Base-by-base conservation (phyloP, 2,113 vertebrate species). In the Smithornis capensis region DNA sequence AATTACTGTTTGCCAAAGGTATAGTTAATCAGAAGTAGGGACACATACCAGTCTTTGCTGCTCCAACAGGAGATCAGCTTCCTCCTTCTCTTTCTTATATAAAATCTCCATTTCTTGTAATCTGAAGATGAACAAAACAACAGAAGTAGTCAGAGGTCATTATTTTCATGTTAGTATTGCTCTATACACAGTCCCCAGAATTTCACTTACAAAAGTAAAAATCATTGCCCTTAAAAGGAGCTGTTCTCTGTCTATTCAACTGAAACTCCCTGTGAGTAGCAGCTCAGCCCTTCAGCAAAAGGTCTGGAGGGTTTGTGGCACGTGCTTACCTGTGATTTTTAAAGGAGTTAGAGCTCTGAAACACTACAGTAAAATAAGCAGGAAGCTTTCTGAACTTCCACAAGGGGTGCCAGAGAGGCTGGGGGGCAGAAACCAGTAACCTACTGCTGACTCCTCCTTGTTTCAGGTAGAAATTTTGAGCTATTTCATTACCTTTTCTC, bases 101-200 rank as follows among this genome's bases (percentile, higher is more conserved):
- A 99, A 96, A 92, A 99, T 99, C 96, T 99, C 99, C 99, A 99
- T 99, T 96, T 99, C 99, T 88, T 99, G 99, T 53, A 99, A 98
- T 89, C 99, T 99, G 95, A 19, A 73, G 42, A 83, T 7, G 81
- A 63, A 73, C 44, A 94, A 56, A 57, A 59, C 38, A 63, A 81
- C 17, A 94, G 35, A 80, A 83, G 27, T 27, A 65, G 81, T 49
- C 69, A 84, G 56, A 73, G 52, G 12, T 56, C 37, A 71, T n/a
- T 21, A 28, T 40, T 57, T 64, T 79, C 29, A 14, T 2, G 3
- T 3, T 63, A 23, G 8, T 65, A n/a, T 42, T 76, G 62, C 21
- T 62, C 47, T 63, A 40, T 47, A 50, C 0, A 69, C 11, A 82
- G 18, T 11, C 18, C 44, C 40, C 38, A 29, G n/a, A 87, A 47